Conservation (phyloP, 2,888 invertebrate species). For the Drosophila mettleri region DNA sequence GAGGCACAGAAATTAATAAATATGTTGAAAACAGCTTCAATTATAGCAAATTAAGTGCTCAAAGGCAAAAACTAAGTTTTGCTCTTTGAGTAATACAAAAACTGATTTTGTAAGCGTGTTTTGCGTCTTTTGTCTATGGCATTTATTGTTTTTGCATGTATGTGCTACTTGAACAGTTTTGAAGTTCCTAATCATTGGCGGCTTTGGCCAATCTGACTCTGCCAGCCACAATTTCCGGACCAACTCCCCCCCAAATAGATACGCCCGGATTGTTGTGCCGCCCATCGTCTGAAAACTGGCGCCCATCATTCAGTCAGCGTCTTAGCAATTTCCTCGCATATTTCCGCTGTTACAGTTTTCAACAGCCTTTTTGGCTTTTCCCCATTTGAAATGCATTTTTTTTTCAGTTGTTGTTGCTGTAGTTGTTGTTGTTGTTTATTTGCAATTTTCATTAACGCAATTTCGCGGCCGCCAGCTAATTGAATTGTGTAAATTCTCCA, state of each 20-base stretch:
- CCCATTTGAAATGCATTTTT: constrained; percentile 41
- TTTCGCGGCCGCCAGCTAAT: constrained; percentile 73
- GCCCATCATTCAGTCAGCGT: constrained; percentile 62
- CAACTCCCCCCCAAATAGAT: constrained; percentile 29
- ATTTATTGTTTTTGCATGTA: not conserved
- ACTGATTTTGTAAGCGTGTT: not conserved
- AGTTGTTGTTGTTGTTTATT: constrained; percentile 66
- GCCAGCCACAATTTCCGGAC: constrained; percentile 67
- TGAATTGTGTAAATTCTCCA: constrained; percentile 72
- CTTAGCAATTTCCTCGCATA: constrained; percentile 84
- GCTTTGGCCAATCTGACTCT: constrained; percentile 2
- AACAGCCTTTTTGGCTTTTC: constrained; percentile 60
- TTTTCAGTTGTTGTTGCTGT: not conserved
- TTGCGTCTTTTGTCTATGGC: not conserved
- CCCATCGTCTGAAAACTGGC: constrained; percentile 10
- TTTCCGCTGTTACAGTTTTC: constrained; percentile 81
- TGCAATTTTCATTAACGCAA: constrained; percentile 68
- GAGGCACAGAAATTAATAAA: constrained; percentile 58
- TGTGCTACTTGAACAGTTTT: not conserved
- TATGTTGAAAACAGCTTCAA: constrained; percentile 31
- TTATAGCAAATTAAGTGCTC: constrained; percentile 15
- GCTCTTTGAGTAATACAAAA: not conserved
- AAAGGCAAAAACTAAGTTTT: not conserved
- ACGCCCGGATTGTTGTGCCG: constrained; percentile 20
- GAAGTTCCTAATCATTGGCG: not conserved